Base-by-base conservation (phyloP, 1,140 invertebrate species). In the Tetranychus urticae region DNA sequence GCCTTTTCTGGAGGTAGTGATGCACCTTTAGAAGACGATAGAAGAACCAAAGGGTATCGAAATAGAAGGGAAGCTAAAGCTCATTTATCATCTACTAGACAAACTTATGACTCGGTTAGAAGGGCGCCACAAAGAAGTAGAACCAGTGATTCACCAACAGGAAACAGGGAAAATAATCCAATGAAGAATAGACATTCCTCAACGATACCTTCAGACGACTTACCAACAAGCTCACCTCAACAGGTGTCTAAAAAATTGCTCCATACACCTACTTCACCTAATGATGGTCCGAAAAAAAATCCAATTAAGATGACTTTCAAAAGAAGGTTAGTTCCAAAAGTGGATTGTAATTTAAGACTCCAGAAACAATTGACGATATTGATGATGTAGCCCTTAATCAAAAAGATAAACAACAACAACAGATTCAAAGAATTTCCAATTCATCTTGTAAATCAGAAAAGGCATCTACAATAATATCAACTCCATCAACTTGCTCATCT, bases 271-370 rank as follows among this genome's bases (percentile, higher is more conserved):
- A 14, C 2, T 33, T 55, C 68, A 14, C 50, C 68, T 56, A 68
- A 56, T 10, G 60, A 59, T 0, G n/a, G 12, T 34, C 50, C 57
- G 5, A 63, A 80, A 48, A 85, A 84, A 66, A 77, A 79, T 45
- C 81, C 81, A 67, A 83, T 84, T 46, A 84, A 84, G 70, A 68
- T 85, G 57, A 83, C 80, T 31, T 69, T 84, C 8, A 64, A 72
- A 70, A 66, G 61, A 73, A 72, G 67, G 72, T 73, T 65, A 63
- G 61, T 58, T 50, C 56, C n/a, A 45, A 42, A 55, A 55, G 54
- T 23, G 14, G 23, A 33, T 55, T 35, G 12, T 12, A 13, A 33
- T 33, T 55, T 23, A 23, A 23, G 23, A 23, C 23, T 23, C 23
- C 23, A 23, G 23, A 23, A 23, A 23, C 23, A 23, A 23, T 23